phyloP scores from a whole-genome alignment of 1,140 invertebrate species.

The Trachelipus rathkii region DNA sequence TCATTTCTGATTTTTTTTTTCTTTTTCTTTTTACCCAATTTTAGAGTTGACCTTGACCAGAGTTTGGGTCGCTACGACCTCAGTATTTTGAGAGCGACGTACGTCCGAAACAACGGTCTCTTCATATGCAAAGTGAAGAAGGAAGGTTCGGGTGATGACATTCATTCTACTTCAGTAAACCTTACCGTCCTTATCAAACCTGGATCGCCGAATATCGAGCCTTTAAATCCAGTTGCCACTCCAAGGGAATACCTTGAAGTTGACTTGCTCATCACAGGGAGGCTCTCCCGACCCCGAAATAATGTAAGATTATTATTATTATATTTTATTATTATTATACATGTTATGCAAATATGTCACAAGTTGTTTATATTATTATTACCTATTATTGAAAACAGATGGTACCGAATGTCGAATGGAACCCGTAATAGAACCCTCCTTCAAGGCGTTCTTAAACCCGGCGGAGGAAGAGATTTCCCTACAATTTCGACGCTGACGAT shows the following conservation, averaged over 20 bases:
- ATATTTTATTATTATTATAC: too few relatives aligned
- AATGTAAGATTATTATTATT: constrained; percentile 34
- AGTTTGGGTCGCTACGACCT: constrained; percentile 80
- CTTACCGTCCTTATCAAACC: constrained; percentile 81
- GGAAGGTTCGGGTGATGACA: constrained; percentile 70
- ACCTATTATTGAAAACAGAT: constrained; percentile 33
- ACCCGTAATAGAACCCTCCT: constrained; percentile 57
- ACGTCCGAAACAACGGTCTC: constrained; percentile 82
- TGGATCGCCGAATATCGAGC: constrained; percentile 68
- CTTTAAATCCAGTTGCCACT: constrained; percentile 65
- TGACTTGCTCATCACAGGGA: constrained; percentile 76
- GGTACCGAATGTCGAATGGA: constrained; percentile 50
- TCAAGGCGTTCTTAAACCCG: constrained; percentile 62
- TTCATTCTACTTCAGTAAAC: constrained; percentile 75
- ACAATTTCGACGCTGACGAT: constrained; percentile 69
- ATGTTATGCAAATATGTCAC: too few relatives aligned
- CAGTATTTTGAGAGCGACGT: constrained; percentile 62
- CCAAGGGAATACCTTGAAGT: constrained; percentile 65
- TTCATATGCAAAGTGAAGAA: constrained; percentile 86
- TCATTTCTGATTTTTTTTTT: constrained; percentile 7
- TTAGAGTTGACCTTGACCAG: constrained; percentile 68
- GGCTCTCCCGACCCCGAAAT: constrained; percentile 84
- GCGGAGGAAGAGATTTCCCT: constrained; percentile 63
- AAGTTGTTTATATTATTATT: too few relatives aligned
- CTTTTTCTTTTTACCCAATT: constrained; percentile 23